Conservation (phyloP, 2,888 invertebrate species). For the Alsophila aescularia region DNA sequence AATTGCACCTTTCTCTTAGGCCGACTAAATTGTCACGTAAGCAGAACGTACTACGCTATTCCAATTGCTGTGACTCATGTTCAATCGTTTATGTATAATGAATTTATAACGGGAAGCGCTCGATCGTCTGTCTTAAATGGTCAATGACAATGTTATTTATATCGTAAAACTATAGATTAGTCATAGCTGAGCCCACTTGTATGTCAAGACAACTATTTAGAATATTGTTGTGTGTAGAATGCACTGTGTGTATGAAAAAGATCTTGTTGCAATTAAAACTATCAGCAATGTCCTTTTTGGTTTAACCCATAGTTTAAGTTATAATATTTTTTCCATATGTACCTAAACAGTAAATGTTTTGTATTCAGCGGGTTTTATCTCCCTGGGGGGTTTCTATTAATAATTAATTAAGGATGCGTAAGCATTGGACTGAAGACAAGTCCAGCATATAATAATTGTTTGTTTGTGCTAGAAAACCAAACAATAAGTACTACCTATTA, state of each 20-base stretch:
- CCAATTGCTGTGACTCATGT: constrained; percentile 64
- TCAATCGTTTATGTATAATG: constrained; percentile 53
- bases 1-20: constrained; percentile 51
- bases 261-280: constrained; percentile 39
- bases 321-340: neutral
- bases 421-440: too few species aligned
- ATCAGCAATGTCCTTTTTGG: constrained; percentile 18
- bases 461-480: too few species aligned
- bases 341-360: neutral
- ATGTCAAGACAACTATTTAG: constrained; percentile 23
- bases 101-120: constrained; percentile 78
- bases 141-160: constrained; percentile 65
- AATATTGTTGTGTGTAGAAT: constrained; percentile 19
- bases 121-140: constrained; percentile 60
- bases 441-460: too few species aligned
- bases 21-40: constrained; percentile 55
- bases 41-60: constrained; percentile 36
- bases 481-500: too few species aligned
- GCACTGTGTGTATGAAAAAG: constrained; percentile 30
- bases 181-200: constrained; percentile 27
- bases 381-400: constrained; percentile 20
- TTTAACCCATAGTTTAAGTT: constrained; percentile 18
- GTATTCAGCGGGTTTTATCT: constrained; percentile 5
- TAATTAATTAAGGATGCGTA: too few species aligned
- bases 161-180: constrained; percentile 55